Evolutionary conservation across 2,888 invertebrate species (phyloP).

Genomic region (Phasia obesa): DNA sequence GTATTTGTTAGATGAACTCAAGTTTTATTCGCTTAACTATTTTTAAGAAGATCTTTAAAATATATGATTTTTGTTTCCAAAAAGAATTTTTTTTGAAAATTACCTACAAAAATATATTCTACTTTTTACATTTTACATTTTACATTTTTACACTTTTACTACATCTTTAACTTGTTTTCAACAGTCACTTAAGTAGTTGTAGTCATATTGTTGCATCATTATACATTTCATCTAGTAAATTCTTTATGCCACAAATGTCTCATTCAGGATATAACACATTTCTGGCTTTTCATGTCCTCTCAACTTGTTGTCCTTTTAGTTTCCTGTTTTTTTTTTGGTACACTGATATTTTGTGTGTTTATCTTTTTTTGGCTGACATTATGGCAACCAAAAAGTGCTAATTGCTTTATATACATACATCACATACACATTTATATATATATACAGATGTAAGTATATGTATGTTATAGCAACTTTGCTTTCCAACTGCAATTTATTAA

Average conservation of each 20-base stretch:
- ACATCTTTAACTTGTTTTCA: not conserved
- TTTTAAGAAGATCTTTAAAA: too few species aligned
- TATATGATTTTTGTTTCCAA: too few species aligned
- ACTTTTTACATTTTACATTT: not conserved
- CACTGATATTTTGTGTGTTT: slow-evolving; percentile 20
- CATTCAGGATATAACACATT: slow-evolving; percentile 70
- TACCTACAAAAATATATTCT: too few species aligned
- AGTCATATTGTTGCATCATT: slow-evolving; percentile 59
- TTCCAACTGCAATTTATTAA: not conserved
- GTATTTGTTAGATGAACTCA: too few species aligned
- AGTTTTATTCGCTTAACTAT: too few species aligned
- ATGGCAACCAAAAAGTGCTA: slow-evolving; percentile 69
- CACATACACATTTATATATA: not conserved
- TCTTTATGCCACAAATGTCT: slow-evolving; percentile 64
- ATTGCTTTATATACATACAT: slow-evolving; percentile 57
- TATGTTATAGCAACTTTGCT: not conserved
- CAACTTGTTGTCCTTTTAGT: slow-evolving; percentile 45
- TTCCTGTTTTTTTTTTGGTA: not conserved
- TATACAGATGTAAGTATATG: not conserved
- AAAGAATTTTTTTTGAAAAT: too few species aligned
- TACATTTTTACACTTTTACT: not conserved
- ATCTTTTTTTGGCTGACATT: slow-evolving; percentile 62
- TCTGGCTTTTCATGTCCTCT: slow-evolving; percentile 55
- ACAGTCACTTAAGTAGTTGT: slow-evolving; percentile 54
- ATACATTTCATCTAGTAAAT: slow-evolving; percentile 56